Conservation (phyloP, 2,797 vertebrate species). For the Kryptopterus vitreolus region DNA sequence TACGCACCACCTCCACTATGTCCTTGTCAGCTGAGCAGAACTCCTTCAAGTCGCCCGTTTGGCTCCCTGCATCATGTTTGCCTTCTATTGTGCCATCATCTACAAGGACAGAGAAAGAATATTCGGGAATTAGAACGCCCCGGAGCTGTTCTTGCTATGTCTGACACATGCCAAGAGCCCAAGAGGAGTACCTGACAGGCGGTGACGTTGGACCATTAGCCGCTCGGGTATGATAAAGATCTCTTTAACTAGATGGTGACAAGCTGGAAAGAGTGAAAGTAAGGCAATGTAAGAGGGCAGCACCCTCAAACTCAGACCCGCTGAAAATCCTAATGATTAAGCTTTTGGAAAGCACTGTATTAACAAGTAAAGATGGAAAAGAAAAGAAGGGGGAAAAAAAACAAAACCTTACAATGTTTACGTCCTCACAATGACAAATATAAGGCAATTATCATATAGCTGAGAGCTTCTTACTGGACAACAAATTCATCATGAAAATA, state of each 20-base stretch:
- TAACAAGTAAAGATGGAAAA: not conserved
- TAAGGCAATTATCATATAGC: not conserved
- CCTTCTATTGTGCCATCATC: constrained; percentile 85
- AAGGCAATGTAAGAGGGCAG: constrained; percentile 76
- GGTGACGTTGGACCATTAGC: constrained; percentile 78
- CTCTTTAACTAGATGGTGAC: constrained; percentile 87
- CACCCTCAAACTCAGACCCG: constrained; percentile 48
- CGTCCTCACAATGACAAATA: not conserved
- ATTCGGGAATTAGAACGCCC: constrained; percentile 73
- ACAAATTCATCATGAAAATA: not conserved
- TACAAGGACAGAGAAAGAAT: constrained; percentile 70
- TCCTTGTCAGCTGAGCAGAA: constrained; percentile 94
- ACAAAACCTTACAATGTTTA: not conserved
- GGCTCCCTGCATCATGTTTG: constrained; percentile 76
- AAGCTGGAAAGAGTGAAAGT: constrained; percentile 82
- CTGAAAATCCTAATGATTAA: not conserved
- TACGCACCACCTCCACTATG: constrained; percentile 98
- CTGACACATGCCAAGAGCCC: constrained; percentile 62
- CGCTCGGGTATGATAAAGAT: constrained; percentile 87
- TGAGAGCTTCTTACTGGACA: not conserved
- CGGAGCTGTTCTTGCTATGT: constrained; percentile 67
- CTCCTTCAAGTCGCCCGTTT: constrained; percentile 88
- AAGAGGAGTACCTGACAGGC: constrained; percentile 81
- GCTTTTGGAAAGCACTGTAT: constrained; percentile 1
- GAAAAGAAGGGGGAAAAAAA: not conserved